A percentile compares a stretch with the other conserved stretches of the same genome.
Evolutionary conservation across 2,797 vertebrate species (phyloP).

Genomic region (Brachymystax lenok): DNA sequence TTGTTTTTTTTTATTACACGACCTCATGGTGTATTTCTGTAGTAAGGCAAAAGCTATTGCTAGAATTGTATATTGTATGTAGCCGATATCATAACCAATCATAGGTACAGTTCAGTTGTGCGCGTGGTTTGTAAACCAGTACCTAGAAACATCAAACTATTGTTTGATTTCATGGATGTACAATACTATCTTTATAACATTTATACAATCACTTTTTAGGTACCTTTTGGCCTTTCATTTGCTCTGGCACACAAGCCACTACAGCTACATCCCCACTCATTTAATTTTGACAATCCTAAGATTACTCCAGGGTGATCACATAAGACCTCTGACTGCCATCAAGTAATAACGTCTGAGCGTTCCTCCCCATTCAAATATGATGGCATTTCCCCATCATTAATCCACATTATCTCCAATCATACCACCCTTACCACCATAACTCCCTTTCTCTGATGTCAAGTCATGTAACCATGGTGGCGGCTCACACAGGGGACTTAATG

Average conservation of each 20-base stretch:
- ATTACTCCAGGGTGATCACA: conserved; percentile 49
- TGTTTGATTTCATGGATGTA: neutral
- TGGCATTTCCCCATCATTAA: conserved; percentile 69
- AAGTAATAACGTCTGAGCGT: conserved; percentile 56
- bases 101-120: neutral
- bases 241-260: conserved; percentile 19
- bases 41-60: too few species aligned
- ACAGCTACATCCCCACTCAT: conserved; percentile 47
- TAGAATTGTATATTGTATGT: neutral
- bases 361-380: conserved; percentile 61
- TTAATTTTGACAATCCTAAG: conserved; percentile 45
- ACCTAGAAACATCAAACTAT: neutral
- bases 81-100: neutral
- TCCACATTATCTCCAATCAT: conserved; percentile 76
- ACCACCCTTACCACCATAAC: conserved; percentile 60
- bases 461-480: conserved; percentile 74
- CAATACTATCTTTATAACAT: neutral
- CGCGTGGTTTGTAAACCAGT: neutral
- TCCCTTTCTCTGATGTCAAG: conserved; percentile 78
- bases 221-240: neutral
- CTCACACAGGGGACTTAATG: conserved; percentile 77
- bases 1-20: neutral
- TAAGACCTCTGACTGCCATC: conserved; percentile 24
- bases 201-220: neutral
- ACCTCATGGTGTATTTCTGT: too few species aligned